A percentile compares a stretch with the other conserved stretches of the same genome.
phyloP scores from a whole-genome alignment of 2,113 vertebrate genomes.

The Plecturocebus donacophilus region DNA sequence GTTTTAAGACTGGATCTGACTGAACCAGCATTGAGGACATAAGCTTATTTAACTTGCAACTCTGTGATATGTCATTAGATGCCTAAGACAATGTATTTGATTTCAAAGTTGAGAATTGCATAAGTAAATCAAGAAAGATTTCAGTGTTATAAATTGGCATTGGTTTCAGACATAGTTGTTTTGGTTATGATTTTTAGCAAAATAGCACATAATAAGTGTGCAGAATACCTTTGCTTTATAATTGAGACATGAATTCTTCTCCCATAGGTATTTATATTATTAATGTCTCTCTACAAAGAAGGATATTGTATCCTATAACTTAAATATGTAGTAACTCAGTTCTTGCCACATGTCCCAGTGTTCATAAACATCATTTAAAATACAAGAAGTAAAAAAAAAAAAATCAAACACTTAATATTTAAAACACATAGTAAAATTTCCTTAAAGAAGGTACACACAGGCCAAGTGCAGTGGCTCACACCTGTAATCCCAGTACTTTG shows the following conservation, averaged over 20 bases:
- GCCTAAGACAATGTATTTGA: background rate
- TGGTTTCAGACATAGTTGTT: background rate
- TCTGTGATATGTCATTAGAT: background rate
- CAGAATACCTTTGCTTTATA: background rate
- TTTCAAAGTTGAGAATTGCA: background rate
- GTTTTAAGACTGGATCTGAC: background rate
- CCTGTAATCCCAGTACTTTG: too few relatives aligned
- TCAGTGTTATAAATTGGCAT: background rate
- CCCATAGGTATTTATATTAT: background rate
- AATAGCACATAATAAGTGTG: background rate
- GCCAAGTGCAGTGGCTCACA: too few relatives aligned
- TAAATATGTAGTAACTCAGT: background rate
- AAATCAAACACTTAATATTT: background rate
- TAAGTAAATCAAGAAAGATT: conserved; percentile 1
- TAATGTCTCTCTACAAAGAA: background rate
- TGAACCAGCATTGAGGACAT: background rate
- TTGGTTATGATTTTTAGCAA: background rate
- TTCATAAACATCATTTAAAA: background rate
- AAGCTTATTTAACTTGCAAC: background rate
- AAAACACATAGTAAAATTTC: background rate
- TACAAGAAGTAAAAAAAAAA: background rate
- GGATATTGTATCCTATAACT: background rate
- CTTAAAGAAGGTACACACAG: background rate
- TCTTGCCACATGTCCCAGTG: background rate
- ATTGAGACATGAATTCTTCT: background rate